Base-by-base conservation (phyloP, 2,888 invertebrate species). In the Heliconius cydno region DNA sequence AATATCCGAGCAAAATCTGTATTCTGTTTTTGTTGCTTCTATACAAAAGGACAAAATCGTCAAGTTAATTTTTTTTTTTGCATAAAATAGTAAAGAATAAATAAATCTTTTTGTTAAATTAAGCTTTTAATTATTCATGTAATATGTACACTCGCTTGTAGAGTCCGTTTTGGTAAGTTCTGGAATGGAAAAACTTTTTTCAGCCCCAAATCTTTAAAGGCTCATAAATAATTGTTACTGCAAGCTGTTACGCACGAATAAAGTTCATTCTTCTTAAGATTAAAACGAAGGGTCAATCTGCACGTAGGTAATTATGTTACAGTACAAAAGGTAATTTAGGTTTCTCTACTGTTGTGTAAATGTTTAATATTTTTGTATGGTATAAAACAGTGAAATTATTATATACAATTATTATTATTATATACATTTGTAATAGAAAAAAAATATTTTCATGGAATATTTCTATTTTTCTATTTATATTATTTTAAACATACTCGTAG, bases 161-260 rank as follows among this genome's bases (percentile, higher is more conserved):
- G 38, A 80, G 77, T 80, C 79, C 79, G 78, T 85, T 84, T 81
- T 76, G 74, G 67, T 80, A 84, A 85, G 83, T 93, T 94, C 88
- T 85, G 89, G 91, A 94, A 94, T 94, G 93, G 92, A 92, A 92
- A 94, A 94, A 94, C 88, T 94, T 94, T 92, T 92, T 90, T 91
- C 91, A 91, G 90, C 89, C 89, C 88, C 83, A 91, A 93, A 93
- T 93, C 92, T 92, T 88, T 88, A 88, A 79, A 75, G 81, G 77
- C 79, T 88, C 89, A 92, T 94, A 95, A 95, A 94, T 94, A 94
- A 91, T 92, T 92, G 93, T 91, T 89, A 89, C 88, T 86, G 90
- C 93, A 93, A 93, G 93, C 93, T 94, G 94, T 93, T 94, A 91
- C 94, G 95, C 94, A 94, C 94, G 94, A 87, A 84, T 88, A 87